These are phyloP conservation scores for Acanthurus lineatus DNA, from an alignment of 2,797 vertebrate genomes.

Conservation along the genomic window DNA sequence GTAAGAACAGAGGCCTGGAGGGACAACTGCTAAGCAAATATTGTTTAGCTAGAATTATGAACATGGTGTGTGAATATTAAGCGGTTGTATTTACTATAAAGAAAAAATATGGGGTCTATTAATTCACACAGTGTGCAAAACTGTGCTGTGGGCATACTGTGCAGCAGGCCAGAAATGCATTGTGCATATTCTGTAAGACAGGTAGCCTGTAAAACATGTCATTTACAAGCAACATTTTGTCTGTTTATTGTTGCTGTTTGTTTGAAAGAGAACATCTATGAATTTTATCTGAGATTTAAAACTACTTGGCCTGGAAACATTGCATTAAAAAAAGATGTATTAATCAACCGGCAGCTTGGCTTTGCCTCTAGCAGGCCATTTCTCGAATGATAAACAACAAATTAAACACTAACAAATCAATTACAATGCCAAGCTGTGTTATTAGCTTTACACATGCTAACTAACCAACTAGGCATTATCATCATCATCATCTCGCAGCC, in stretches of 20 bases:
- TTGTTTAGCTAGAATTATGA: constrained; percentile 9
- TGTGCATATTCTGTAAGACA: not conserved
- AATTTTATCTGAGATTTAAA: constrained; percentile 24
- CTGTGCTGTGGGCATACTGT: not conserved
- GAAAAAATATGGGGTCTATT: not conserved
- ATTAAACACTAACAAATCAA: constrained; percentile 58
- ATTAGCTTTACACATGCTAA: constrained; percentile 52
- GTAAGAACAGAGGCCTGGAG: constrained; percentile 2
- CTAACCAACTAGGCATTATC: constrained; percentile 38
- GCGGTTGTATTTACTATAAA: not conserved
- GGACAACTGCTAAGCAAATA: not conserved
- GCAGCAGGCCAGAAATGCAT: not conserved
- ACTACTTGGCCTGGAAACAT: constrained; percentile 6
- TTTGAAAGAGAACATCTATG: not conserved
- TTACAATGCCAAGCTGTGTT: constrained; percentile 35
- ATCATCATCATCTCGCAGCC: constrained; percentile 1
- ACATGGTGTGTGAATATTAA: constrained; percentile 12
- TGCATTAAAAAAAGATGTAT: not conserved
- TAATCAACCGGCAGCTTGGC: constrained; percentile 15
- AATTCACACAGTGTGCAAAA: not conserved
- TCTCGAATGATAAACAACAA: constrained; percentile 52
- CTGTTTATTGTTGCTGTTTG: too few species aligned
- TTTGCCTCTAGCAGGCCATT: constrained; percentile 1
- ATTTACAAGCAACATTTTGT: not conserved
- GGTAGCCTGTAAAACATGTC: not conserved